These are phyloP conservation scores for Hucho hucho DNA, from an alignment of 2,113 vertebrate species.

Conservation along the genomic window DNA sequence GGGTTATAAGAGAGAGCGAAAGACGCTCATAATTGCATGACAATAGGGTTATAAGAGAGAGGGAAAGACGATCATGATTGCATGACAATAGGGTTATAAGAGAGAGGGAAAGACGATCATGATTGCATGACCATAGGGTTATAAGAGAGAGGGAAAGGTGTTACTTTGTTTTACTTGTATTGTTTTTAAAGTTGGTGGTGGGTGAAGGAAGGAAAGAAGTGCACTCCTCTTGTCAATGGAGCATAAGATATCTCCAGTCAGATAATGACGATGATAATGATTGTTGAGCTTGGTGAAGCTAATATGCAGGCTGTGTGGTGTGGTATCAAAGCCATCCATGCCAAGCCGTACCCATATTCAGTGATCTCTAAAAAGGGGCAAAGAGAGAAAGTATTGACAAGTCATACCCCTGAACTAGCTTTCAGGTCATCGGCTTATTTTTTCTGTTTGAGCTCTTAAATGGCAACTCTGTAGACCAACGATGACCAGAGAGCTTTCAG, in stretches of 20 bases:
- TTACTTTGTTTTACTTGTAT: slow-evolving; percentile 30
- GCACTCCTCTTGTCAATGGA: slow-evolving; percentile 1
- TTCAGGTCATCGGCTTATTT: slow-evolving; percentile 34
- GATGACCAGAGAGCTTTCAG: slow-evolving; percentile 41
- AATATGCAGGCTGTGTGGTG: background rate
- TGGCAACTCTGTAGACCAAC: slow-evolving; percentile 18
- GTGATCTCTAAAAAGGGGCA: slow-evolving; percentile 25
- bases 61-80: slow-evolving; percentile 37
- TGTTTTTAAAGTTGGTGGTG: slow-evolving; percentile 41
- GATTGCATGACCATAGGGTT: background rate
- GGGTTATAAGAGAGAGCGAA: slow-evolving; percentile 31
- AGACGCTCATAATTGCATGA: slow-evolving; percentile 44
- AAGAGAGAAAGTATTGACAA: slow-evolving; percentile 3
- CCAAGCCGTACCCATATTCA: slow-evolving; percentile 28
- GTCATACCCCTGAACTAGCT: slow-evolving; percentile 32
- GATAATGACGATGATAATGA: slow-evolving; percentile 26
- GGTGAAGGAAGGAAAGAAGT: slow-evolving; percentile 24
- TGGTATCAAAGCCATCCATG: background rate
- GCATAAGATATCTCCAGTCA: slow-evolving; percentile 21
- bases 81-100: slow-evolving; percentile 34
- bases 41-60: slow-evolving; percentile 30
- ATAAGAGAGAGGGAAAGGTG: slow-evolving; percentile 6
- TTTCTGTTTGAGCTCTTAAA: slow-evolving; percentile 23
- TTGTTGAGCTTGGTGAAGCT: slow-evolving; percentile 17
- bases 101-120: no score